Conservation (phyloP, 2,888 invertebrate genomes). For the Pyrgus malvae region DNA sequence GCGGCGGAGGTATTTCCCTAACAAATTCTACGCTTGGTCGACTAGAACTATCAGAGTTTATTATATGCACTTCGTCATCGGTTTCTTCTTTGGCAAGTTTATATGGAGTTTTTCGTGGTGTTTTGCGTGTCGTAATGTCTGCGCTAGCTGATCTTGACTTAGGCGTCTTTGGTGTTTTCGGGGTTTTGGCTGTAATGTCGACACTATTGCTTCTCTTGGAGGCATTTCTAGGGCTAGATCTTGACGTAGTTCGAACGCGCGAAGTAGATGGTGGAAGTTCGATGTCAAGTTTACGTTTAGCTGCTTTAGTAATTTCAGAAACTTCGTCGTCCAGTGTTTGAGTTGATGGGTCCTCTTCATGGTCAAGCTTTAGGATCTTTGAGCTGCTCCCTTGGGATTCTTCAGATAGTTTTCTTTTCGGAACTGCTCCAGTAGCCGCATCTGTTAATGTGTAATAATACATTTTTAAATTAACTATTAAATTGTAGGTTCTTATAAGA, state of each 20-base stretch:
- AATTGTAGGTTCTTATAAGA: neutral
- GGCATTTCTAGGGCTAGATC: conserved; percentile 61
- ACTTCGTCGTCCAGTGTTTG: conserved; percentile 68
- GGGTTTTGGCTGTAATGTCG: conserved; percentile 45
- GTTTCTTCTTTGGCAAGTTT: conserved; percentile 41
- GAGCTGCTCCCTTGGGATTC: conserved; percentile 46
- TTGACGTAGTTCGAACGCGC: conserved; percentile 54
- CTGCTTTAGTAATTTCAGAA: conserved; percentile 53
- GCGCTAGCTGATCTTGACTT: conserved; percentile 65
- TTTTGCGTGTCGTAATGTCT: conserved; percentile 56
- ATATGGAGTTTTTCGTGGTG: conserved; percentile 46
- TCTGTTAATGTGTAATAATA: conserved; percentile 54
- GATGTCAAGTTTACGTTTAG: conserved; percentile 50
- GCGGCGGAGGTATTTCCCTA: conserved; percentile 49
- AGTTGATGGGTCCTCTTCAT: conserved; percentile 48
- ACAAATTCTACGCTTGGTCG: conserved; percentile 57
- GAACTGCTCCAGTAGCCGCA: conserved; percentile 40
- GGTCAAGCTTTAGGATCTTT: conserved; percentile 64
- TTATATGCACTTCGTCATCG: conserved; percentile 34
- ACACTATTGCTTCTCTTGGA: conserved; percentile 67
- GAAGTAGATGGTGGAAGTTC: conserved; percentile 60
- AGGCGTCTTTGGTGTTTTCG: conserved; percentile 63
- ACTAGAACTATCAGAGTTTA: conserved; percentile 43
- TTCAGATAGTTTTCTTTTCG: conserved; percentile 65
- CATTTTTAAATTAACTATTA: neutral